phyloP scores from a whole-genome alignment of 2,113 vertebrate species.

The Erythrocercus mccallii region DNA sequence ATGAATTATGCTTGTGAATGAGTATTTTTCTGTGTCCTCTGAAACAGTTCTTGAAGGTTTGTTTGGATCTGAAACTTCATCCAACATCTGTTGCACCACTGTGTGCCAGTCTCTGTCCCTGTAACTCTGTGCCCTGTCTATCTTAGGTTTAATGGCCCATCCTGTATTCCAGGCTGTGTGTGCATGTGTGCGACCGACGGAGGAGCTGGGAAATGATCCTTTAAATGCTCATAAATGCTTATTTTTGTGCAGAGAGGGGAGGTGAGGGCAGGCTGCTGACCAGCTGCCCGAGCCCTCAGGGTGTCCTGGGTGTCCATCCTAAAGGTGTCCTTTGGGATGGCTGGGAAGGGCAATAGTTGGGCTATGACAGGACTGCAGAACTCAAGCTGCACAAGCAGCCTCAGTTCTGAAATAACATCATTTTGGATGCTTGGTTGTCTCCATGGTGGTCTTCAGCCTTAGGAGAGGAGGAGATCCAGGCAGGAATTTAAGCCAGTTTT shows the following conservation, averaged over 20 bases:
- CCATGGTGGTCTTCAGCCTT: neutral
- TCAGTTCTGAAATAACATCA: fast-evolving
- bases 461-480: neutral
- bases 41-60: neutral
- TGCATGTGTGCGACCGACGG: fast-evolving
- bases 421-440: neutral
- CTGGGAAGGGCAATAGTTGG: neutral
- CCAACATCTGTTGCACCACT: neutral
- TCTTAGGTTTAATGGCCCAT: fast-evolving
- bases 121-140: fast-evolving
- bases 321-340: neutral
- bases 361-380: neutral
- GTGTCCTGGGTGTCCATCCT: fast-evolving
- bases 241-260: neutral
- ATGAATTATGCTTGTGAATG: neutral
- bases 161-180: neutral
- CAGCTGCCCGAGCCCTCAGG: fast-evolving
- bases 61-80: neutral
- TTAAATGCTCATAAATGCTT: neutral
- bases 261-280: neutral
- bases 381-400: neutral
- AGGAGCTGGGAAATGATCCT: neutral
- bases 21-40: neutral
- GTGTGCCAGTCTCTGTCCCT: neutral
- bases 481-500: neutral